Evolutionary conservation across 2,113 vertebrate species (phyloP), one percentile per base, ranked within the genome.

Genomic region (Larimichthys crocea): DNA sequence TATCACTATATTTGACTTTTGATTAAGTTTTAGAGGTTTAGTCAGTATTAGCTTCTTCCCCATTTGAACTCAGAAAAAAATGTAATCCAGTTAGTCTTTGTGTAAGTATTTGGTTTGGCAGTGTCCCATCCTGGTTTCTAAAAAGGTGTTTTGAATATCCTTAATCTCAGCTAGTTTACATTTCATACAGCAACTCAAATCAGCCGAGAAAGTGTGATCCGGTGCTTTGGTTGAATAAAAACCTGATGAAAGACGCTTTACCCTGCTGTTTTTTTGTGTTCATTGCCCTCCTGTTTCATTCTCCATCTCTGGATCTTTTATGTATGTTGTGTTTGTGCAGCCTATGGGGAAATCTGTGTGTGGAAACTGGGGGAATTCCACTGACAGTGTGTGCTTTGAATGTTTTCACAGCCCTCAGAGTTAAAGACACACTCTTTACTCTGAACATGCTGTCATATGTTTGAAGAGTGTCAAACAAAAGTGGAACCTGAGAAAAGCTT

Each of bases 81-180:
- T 68, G 59, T 20, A 35, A 49, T 66, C 72, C 22, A 84, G 62
- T 85, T 62, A 46, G 63, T 60, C 64, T 72, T 66, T 74, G 44
- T 80, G 40, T 57, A 19, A 80, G 26, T 64, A 59, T 88, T 86
- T 88, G 26, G 10, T 70, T 89, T 89, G 86, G 79, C 79, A 65
- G 31, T 22, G 44, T 52, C 42, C 59, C 50, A 12, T 31, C 69
- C 59, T 74, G 56, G 10, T 26, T 76, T 78, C 42, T 42, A 22
- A 72, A 61, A 56, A 83, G 24, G 75, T 72, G 67, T 61, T 90
- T 76, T 82, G 31, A 73, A 76, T 22, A 56, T 56, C n/a, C 24
- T 62, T 77, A 26, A 69, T 82, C 71, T 74, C 31, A 3, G 22
- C 31, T 29, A 3, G 76, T 81, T 86, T 74, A 79, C 66, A 76